phyloP scores from a whole-genome alignment of 37 sponge, comb jelly and placozoan genomes.

The Haliclona indistincta region DNA sequence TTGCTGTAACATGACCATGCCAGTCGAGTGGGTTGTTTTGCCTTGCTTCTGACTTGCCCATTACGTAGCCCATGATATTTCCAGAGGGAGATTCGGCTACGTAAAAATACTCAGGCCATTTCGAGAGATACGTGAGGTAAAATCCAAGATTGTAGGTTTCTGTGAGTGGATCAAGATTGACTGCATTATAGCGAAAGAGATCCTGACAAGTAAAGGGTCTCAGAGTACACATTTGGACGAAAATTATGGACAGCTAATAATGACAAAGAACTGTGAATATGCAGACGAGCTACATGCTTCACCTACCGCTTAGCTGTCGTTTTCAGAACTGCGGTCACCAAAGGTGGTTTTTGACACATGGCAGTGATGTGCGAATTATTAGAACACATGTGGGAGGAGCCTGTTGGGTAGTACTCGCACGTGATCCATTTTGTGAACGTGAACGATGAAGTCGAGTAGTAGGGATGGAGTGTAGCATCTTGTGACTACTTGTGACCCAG shows the following conservation, averaged over 20 bases:
- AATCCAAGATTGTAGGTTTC: constrained; percentile 92
- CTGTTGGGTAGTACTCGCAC: no score
- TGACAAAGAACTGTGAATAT: no score
- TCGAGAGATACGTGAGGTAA: constrained; percentile 78
- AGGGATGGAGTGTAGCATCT: not conserved
- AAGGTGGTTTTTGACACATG: no score
- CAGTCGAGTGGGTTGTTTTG: constrained; percentile 76
- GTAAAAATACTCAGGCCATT: constrained; percentile 95
- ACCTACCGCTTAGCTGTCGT: no score
- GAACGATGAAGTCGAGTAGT: no score
- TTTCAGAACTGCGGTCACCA: no score
- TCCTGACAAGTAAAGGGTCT: constrained; percentile 85
- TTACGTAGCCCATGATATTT: constrained; percentile 95
- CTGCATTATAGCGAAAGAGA: constrained; percentile 80
- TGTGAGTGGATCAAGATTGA: constrained; percentile 92
- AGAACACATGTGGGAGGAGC: no score
- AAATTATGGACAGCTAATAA: not conserved
- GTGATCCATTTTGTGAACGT: no score
- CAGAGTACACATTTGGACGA: constrained; percentile 84
- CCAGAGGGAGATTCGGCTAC: constrained; percentile 90
- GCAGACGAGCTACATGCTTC: no score
- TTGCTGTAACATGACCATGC: constrained; percentile 99
- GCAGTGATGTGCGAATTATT: no score
- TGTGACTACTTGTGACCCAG: no score
- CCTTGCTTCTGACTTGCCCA: constrained; percentile 84